Percentiles rank a stretch among this genome's conserved stretches.
phyloP scores from a whole-genome alignment of 2,888 invertebrate genomes.

The Nomada ferruginata region DNA sequence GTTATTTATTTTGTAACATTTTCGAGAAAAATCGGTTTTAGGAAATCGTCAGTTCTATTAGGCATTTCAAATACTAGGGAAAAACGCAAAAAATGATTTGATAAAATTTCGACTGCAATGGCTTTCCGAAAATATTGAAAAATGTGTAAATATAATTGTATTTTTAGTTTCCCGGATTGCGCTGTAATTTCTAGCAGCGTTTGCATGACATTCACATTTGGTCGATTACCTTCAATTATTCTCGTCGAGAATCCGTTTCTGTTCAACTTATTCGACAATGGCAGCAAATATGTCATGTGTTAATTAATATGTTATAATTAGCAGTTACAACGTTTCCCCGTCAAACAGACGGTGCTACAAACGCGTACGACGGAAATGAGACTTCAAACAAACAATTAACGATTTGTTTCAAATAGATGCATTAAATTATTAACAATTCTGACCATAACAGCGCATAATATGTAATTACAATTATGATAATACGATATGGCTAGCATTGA shows the following conservation, averaged over 20 bases:
- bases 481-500: neutral
- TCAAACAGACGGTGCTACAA: neutral
- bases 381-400: neutral
- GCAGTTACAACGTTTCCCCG: neutral
- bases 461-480: neutral
- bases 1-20: too few relatives aligned
- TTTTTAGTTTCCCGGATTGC: too few relatives aligned
- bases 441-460: neutral
- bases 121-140: neutral
- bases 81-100: too few relatives aligned
- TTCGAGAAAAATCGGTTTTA: too few relatives aligned
- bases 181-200: neutral
- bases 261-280: neutral
- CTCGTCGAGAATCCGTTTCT: neutral
- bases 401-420: neutral
- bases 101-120: too few relatives aligned
- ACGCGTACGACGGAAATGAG: too few relatives aligned
- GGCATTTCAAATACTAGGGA: too few relatives aligned
- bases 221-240: neutral
- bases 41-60: too few relatives aligned
- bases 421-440: neutral
- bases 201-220: neutral
- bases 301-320: slow-evolving; percentile 1
- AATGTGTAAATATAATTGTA: neutral
- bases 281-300: neutral